Evolutionary conservation across 2,888 invertebrate species (phyloP), one percentile per base, ranked within the genome.

Genomic region (Steinernema carpocapsae): DNA sequence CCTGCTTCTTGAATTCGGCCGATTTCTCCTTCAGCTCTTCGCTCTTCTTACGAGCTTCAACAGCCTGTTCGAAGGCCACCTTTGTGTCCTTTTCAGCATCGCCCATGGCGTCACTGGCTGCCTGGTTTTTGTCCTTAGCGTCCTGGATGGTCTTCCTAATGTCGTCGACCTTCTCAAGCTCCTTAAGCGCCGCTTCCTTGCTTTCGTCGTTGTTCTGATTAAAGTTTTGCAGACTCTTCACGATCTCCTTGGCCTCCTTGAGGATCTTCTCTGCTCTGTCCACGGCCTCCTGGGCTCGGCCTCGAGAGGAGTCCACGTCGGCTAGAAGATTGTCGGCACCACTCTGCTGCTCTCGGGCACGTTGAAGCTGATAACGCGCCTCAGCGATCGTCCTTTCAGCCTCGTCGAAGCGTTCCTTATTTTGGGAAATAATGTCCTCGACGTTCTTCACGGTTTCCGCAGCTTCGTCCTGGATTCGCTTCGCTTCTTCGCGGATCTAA

Each of bases 191-290:
- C 79, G 92, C 92, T 70, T 92, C 91, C 76, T 93, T 93, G 76
- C 94, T 95, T 79, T 92, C 92, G 80, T 93, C 92, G 0, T 96
- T 94, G 89, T 94, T 92, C 75, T 93, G 92, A 88, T 95, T 94
- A 90, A 97, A 97, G 87, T 85, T 80, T 74, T 52, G 90, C 24
- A 94, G 89, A 29, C 92, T 93, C 79, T 92, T 91, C 77, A 92
- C 91, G 0, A 94, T 94, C 72, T 92, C 75, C 37, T 76, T 70
- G 3, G 81, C 83, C 29, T 83, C 78, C 52, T 80, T 82, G 73
- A 77, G 80, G 24, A 64, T 80, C 32, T 80, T 78, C n/a, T 77
- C 77, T 19, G 78, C 79, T 48, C 48, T 22, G 37, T 84, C 83
- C 26, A 83, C 76, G 12, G 80, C 84, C 22, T 73, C 74, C 46